phyloP scores from a whole-genome alignment of 1,140 invertebrate genomes.

The Colletes gigas region DNA sequence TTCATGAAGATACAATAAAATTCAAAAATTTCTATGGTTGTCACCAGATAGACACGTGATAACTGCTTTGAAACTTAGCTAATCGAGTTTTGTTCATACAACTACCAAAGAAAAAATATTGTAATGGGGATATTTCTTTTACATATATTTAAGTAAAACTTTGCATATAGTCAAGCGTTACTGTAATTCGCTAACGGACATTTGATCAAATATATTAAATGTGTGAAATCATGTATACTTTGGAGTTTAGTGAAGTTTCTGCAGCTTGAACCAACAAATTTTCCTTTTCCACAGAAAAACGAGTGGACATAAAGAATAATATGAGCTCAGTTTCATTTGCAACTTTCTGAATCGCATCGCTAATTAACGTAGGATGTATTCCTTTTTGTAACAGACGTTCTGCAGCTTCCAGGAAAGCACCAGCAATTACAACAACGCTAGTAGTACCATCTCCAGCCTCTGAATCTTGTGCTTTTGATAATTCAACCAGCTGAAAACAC shows the following conservation, averaged over 20 bases:
- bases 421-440: conserved; percentile 97
- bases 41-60: too few relatives aligned
- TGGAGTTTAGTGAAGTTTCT: conserved; percentile 98
- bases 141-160: too few relatives aligned
- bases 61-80: too few relatives aligned
- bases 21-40: too few relatives aligned
- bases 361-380: conserved; percentile 98
- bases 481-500: conserved; percentile 92
- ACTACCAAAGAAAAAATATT: too few relatives aligned
- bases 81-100: too few relatives aligned
- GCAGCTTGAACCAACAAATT: conserved; percentile 96
- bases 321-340: conserved; percentile 93
- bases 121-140: too few relatives aligned
- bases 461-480: conserved; percentile 99
- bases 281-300: conserved; percentile 93
- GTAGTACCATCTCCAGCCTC: conserved; percentile 99
- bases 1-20: too few relatives aligned
- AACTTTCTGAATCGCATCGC: conserved; percentile 97
- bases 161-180: too few relatives aligned
- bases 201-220: too few relatives aligned
- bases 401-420: conserved; percentile 96
- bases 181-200: too few relatives aligned
- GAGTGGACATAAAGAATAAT: conserved; percentile 91
- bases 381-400: conserved; percentile 96
- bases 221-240: conserved; percentile 82